These are phyloP conservation scores for Xenentodon cancila DNA, from an alignment of 2,797 vertebrate species.

Conservation along the genomic window DNA sequence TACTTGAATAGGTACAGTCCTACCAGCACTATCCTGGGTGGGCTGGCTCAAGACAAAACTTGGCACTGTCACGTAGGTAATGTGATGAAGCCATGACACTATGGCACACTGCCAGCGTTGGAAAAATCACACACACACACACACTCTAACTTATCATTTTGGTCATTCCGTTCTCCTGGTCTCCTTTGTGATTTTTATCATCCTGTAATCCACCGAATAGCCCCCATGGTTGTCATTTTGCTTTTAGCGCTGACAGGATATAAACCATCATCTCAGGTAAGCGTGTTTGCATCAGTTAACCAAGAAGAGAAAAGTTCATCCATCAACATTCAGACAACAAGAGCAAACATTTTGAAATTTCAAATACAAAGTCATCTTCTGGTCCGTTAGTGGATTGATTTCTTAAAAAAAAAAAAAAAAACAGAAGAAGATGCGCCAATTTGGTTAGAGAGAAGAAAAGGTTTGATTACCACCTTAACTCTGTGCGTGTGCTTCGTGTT, in stretches of 20 bases:
- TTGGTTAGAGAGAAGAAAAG: too few species aligned
- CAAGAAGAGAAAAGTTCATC: background rate
- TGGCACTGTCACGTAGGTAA: slow-evolving; percentile 47
- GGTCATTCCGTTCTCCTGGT: slow-evolving; percentile 19
- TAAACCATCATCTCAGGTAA: background rate
- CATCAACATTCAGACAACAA: too few species aligned
- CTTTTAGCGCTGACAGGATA: background rate
- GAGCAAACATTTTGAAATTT: too few species aligned
- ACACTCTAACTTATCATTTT: slow-evolving; percentile 43
- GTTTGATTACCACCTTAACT: too few species aligned
- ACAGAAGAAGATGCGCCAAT: too few species aligned
- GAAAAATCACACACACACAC: slow-evolving; percentile 43
- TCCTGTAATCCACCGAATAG: slow-evolving; percentile 12
- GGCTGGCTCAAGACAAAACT: slow-evolving; percentile 49
- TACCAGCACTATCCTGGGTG: slow-evolving; percentile 50
- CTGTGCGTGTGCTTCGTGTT: too few species aligned
- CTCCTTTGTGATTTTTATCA: slow-evolving; percentile 15
- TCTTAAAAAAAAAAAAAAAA: too few species aligned
- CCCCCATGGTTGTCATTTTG: slow-evolving; percentile 10
- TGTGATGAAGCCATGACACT: slow-evolving; percentile 46
- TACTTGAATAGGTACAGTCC: slow-evolving; percentile 23
- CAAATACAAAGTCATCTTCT: too few species aligned
- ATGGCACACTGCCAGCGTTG: slow-evolving; percentile 37
- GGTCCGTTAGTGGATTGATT: too few species aligned
- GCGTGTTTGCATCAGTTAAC: background rate